Evolutionary conservation across 2,888 invertebrate genomes (phyloP), one percentile per base, ranked within the genome.

Genomic region (Onchidella celtica): DNA sequence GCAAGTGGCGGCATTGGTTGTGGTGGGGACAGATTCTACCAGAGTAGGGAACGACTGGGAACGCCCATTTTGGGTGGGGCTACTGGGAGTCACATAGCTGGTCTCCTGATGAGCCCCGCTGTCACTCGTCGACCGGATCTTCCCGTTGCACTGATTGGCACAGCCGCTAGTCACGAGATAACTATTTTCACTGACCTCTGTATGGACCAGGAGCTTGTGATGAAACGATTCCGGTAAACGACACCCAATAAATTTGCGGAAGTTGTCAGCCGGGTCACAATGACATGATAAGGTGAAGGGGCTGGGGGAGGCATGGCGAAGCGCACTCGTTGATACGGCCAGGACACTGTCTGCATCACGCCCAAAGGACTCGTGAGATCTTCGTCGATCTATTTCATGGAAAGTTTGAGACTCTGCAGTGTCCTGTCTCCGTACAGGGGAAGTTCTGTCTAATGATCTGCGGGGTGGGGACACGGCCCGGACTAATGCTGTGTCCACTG

Each of bases 261-360:
- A 79, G n/a, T 79, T 79, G 2, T 70, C 79, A 0, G 70, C 79
- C 11, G 79, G 79, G n/a, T 79, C 70, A 24, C 79, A 79, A 21
- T 72, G 79, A 24, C 79, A 79, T 14, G 70, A 69, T 6, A 79
- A 27, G n/a, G 66, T 77, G 36, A 77, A 77, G 1, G 77, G 77
- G 36, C 77, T 77, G 11, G 77, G 77, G 1, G 77, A 77, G 3
- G 77, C 77, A 14, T 40, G 66, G 27, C 40, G n/a, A 9, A 77
- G 32, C 21, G 47, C 38, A n/a, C 24, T 24, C 0, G n/a, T 6
- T 1, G 29, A 9, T 4, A 38, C 1, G 3, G 36, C 73, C 14
- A 59, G 38, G 21, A 61, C 73, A 38, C 14, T 6, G 6, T 47
- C 17, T 6, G 47, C 9, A 47, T 47, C 47, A 11, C 9, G 17